A percentile compares a stretch with the other conserved stretches of the same genome.
Evolutionary conservation across 2,113 vertebrate species (phyloP).

Genomic region (Thunnus thynnus): DNA sequence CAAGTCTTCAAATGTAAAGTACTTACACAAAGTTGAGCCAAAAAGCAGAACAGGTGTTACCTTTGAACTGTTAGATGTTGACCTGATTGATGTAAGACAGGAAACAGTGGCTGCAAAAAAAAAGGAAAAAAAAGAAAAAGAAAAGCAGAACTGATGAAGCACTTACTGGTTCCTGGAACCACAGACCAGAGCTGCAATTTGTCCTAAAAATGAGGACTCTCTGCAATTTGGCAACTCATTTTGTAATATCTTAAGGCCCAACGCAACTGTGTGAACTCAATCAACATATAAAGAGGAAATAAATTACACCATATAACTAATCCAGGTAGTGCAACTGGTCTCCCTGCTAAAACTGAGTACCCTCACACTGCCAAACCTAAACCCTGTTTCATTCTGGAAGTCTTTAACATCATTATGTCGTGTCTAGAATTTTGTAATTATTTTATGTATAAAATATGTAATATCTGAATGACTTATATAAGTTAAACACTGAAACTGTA

Average conservation of each 20-base stretch:
- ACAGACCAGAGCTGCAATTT: background rate
- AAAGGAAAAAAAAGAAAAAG: too few species aligned
- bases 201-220: background rate
- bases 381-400: too few species aligned
- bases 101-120: conserved; percentile 11
- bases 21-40: background rate
- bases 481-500: too few species aligned
- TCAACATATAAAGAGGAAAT: background rate
- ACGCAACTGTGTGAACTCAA: background rate
- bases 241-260: background rate
- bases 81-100: conserved; percentile 27
- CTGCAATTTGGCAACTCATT: background rate
- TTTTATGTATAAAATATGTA: too few species aligned
- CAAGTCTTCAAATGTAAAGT: background rate
- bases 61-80: background rate
- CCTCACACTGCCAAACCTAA: too few species aligned
- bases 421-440: too few species aligned
- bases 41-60: conserved; percentile 39
- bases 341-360: too few species aligned
- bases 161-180: background rate
- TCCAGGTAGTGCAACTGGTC: background rate
- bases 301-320: background rate
- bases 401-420: too few species aligned
- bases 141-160: conserved; percentile 47
- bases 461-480: too few species aligned